Evolutionary conservation across 2,113 vertebrate species (phyloP), one percentile per base, ranked within the genome.

Genomic region (Morone chrysops): DNA sequence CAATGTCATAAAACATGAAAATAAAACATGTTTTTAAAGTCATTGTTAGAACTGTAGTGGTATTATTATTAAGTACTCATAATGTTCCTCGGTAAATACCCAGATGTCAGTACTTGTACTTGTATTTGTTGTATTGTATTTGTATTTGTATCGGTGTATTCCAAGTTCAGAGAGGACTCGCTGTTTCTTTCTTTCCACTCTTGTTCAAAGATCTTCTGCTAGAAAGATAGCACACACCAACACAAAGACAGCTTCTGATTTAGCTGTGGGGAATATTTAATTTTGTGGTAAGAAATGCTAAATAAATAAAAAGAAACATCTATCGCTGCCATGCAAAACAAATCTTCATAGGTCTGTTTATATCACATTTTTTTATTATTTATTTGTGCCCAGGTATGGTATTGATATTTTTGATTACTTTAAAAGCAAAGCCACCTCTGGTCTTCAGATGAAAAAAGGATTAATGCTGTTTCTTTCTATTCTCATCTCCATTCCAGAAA

Each of bases 401-500:
- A 72, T 85, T 70, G 17, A 67, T 78, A 38, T 76, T 84, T 50
- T 59, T n/a, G 8, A 73, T 75, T 73, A 38, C 25, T 66, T 61
- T 45, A 56, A 65, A 76, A 57, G 6, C 43, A 73, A 75, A 86
- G 5, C 53, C 51, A 67, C 61, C 48, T 60, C 47, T 38, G 17
- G 12, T 61, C 51, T 57, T 54, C 22, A 71, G 54, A 89, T 74
- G 69, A 14, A 66, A 81, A 56, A 60, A 70, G 45, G 83, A 88
- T 93, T 86, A 87, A 82, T 43, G 5, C 56, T 38, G 5, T 70
- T 59, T 60, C 74, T 51, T 78, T 86, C 50, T 84, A 53, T 84
- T 76, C 73, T 51, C 47, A 66, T 76, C 91, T 80, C 92, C 56
- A 77, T 91, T 93, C 66, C 89, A 99, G 98, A 99, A 99, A 97